Conservation (phyloP, 2,113 vertebrate species). For the Pimephales promelas region DNA sequence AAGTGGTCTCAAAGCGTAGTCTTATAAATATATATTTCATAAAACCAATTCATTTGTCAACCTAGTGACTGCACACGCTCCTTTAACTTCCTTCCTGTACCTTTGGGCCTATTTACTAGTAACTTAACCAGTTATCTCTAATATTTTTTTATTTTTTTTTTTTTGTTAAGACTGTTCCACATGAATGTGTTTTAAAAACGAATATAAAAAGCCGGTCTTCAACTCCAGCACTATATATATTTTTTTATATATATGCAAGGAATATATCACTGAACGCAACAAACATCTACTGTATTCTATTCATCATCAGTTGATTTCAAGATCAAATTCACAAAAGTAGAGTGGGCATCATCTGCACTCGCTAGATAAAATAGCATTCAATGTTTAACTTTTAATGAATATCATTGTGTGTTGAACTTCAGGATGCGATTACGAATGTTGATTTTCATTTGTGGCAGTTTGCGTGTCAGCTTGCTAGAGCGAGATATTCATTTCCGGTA, state of each 20-base stretch:
- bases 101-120: not conserved
- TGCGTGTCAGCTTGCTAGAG: no score
- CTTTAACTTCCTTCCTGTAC: not conserved
- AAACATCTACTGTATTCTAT: not conserved
- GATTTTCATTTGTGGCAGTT: not conserved
- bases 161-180: not conserved
- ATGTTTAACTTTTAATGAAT: not conserved
- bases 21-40: not conserved
- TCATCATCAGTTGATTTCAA: not conserved
- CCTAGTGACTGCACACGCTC: not conserved
- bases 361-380: not conserved
- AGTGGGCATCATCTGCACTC: not conserved
- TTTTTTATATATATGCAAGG: no score
- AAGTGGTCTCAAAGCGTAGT: not conserved
- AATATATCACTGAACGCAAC: not conserved
- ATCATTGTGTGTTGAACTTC: not conserved
- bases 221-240: not conserved
- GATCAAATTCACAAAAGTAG: not conserved
- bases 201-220: not conserved
- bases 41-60: not conserved
- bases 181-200: not conserved
- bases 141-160: no score
- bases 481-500: not conserved
- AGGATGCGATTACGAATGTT: not conserved
- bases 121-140: not conserved